Evolutionary conservation across 2,888 invertebrate species (phyloP).

Genomic region (Acronicta alni): DNA sequence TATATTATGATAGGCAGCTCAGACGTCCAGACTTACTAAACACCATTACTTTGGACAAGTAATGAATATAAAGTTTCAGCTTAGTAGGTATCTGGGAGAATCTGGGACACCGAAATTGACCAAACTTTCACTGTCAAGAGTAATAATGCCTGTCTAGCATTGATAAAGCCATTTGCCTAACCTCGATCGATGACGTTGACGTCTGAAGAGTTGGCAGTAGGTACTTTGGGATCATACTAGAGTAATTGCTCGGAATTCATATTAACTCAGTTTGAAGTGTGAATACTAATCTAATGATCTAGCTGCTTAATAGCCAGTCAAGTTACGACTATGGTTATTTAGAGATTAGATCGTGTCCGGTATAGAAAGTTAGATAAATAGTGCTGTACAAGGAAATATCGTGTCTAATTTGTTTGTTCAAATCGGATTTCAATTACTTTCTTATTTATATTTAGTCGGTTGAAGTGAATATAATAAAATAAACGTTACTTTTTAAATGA

Average conservation of each 20-base stretch:
- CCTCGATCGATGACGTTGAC: constrained; percentile 20
- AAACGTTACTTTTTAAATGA: constrained; percentile 15
- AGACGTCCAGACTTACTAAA: constrained; percentile 64
- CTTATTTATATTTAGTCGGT: constrained; percentile 12
- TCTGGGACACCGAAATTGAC: constrained; percentile 49
- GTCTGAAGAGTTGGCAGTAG: constrained; percentile 22
- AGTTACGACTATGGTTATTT: constrained; percentile 54
- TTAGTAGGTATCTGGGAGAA: constrained; percentile 32
- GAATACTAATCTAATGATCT: constrained; percentile 58
- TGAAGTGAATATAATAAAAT: constrained; percentile 15
- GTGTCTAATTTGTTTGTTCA: constrained; percentile 31
- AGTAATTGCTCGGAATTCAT: constrained; percentile 36
- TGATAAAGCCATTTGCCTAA: constrained; percentile 37
- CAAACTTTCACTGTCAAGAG: constrained; percentile 62
- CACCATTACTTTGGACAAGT: constrained; percentile 23
- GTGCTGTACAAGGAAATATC: constrained; percentile 33
- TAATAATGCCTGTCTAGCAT: constrained; percentile 48
- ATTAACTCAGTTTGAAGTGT: constrained; percentile 47
- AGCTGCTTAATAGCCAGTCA: constrained; percentile 58
- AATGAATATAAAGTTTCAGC: constrained; percentile 30
- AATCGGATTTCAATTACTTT: constrained; percentile 29
- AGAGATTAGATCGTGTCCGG: constrained; percentile 62
- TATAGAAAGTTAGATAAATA: constrained; percentile 57
- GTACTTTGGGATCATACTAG: constrained; percentile 8
- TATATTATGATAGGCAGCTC: constrained; percentile 79